These are phyloP conservation scores for Elegia similella DNA, from an alignment of 2,888 invertebrate species.

Conservation along the genomic window DNA sequence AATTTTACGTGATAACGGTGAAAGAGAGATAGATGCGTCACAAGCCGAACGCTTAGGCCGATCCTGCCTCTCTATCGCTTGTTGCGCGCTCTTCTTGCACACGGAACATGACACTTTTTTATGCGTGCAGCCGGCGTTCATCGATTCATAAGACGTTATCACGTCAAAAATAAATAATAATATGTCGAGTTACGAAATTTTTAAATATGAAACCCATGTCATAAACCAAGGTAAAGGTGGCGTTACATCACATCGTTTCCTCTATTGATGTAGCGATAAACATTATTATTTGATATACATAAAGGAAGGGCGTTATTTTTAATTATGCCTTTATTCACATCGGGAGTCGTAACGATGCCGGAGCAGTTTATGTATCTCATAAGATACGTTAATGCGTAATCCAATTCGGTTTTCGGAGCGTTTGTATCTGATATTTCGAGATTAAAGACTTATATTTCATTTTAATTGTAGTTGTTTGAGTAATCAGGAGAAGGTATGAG, in stretches of 20 bases:
- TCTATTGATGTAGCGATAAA: slow-evolving; percentile 35
- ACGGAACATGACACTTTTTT: no score
- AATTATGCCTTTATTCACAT: slow-evolving; percentile 57
- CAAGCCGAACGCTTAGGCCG: no score
- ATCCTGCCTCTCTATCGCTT: no score
- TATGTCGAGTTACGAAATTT: no score
- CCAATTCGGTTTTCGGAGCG: slow-evolving; percentile 54
- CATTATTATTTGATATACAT: slow-evolving; percentile 30
- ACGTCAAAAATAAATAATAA: no score
- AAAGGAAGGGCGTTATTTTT: slow-evolving; percentile 47
- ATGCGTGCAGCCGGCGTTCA: no score
- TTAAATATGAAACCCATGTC: slow-evolving; percentile 26
- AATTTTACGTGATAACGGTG: no score
- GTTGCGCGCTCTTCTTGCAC: no score
- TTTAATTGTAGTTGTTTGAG: slow-evolving; percentile 43
- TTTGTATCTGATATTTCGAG: slow-evolving; percentile 48
- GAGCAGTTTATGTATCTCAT: slow-evolving; percentile 56
- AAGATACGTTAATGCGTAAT: slow-evolving; percentile 59
- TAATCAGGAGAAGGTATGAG: not conserved
- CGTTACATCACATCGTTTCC: slow-evolving; percentile 35
- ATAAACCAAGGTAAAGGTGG: slow-evolving; percentile 22
- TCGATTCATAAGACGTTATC: no score
- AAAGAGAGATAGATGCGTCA: no score
- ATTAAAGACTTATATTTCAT: slow-evolving; percentile 56
- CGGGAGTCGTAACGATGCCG: slow-evolving; percentile 46